Evolutionary conservation across 2,888 invertebrate genomes (phyloP), one percentile per base, ranked within the genome.

Genomic region (Thyatira batis): DNA sequence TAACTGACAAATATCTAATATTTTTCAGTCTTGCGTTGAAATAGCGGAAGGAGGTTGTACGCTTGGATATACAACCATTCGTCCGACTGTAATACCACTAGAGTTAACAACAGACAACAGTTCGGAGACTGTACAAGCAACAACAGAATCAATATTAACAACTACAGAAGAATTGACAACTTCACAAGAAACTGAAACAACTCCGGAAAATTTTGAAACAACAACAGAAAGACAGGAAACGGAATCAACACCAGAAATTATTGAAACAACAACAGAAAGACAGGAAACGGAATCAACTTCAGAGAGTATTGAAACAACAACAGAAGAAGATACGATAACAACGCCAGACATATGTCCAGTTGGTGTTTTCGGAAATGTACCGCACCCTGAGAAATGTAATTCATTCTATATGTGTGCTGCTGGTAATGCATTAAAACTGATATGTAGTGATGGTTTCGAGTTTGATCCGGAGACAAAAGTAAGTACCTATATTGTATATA

Each of bases 351-450:
- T 76, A 0, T 83, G 82, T 44, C 73, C 76, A 0, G 28, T 65
- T 0, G 77, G 73, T 0, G 50, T 56, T 0, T 70, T 73, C 20
- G 81, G 79, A 0, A 77, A 77, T 8, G 57, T 81, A 0, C 68
- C 82, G 0, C 78, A 85, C 50, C 80, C 83, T 0, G 55, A 63
- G 3, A 28, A 50, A 2, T 85, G 84, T 45, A 63, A 76, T 20
- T 63, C 71, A 0, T 84, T 79, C 57, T 82, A 62, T 49, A 65
- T 78, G 67, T 85, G 85, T 50, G 55, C 71, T 0, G 76, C 66
- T 0, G 83, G 82, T 0, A 52, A 61, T 1, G 63, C 77, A 0
- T 58, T 76, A 8, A 68, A 64, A 9, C 48, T 80, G 0, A 66
- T 50, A 39, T 84, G 84, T 44, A 54, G 63, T 0, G 56, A 58